phyloP scores from a whole-genome alignment of 2,888 invertebrate species.

The Phortica okadai region DNA sequence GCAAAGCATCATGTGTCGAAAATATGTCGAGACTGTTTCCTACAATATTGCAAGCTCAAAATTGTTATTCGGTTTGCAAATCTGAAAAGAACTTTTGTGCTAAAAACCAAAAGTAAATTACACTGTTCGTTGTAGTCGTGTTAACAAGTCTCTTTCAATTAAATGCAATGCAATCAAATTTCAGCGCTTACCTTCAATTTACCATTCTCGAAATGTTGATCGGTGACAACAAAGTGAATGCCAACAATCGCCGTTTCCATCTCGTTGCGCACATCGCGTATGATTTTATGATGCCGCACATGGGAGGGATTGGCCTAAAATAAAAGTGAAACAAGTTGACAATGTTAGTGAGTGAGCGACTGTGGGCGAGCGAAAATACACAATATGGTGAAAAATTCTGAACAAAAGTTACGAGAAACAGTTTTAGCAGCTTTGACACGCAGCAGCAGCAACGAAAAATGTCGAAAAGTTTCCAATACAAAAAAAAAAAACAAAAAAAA shows the following conservation, averaged over 20 bases:
- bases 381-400: too few relatives aligned
- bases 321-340: conserved; percentile 22
- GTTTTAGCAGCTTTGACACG: too few relatives aligned
- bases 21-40: too few relatives aligned
- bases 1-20: too few relatives aligned
- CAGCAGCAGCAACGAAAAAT: not conserved
- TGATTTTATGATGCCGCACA: conserved; percentile 72
- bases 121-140: not conserved
- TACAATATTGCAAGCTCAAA: too few relatives aligned
- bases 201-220: conserved; percentile 78
- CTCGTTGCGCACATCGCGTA: conserved; percentile 70
- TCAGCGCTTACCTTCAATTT: conserved; percentile 77
- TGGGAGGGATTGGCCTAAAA: conserved; percentile 72
- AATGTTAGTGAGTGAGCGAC: not conserved
- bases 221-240: conserved; percentile 78
- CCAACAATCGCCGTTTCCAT: conserved; percentile 78
- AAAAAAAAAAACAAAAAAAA: not conserved
- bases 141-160: not conserved
- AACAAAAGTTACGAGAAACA: too few relatives aligned
- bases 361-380: not conserved
- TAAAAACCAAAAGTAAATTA: not conserved
- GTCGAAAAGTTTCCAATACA: not conserved
- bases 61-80: too few relatives aligned
- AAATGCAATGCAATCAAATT: not conserved
- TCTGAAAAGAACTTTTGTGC: too few relatives aligned